Base-by-base conservation (phyloP, 2,888 invertebrate genomes). In the Mythimna vitellina region DNA sequence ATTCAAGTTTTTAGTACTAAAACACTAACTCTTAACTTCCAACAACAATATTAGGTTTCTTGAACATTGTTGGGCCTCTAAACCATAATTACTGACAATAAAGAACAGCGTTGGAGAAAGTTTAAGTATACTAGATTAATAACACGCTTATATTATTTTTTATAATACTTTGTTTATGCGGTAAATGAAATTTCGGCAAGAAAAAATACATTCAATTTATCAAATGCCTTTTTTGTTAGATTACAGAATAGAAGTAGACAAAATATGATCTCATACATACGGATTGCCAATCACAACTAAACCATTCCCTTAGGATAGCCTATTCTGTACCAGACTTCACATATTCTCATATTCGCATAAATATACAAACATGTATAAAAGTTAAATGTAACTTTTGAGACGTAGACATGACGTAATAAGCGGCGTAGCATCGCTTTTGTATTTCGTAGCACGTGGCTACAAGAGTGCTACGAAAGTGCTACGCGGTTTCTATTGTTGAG, bases 391-490 rank as follows among this genome's bases (percentile, higher is more conserved):
- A 76, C 32, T 65, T 77, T 65, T 60, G 32, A 32, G 25, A 65
- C 35, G 9, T 56, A 56, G 54, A 51, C 22, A 46, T 51, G 64
- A 61, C 54, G 60, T 72, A 35, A 65, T 64, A 38, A 58, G 46
- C 29, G 25, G 20, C 42, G 51, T 53, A 58, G 38, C 60, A 14
- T 46, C 32, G 69, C 38, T 49, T 56, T 46, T 61, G 49, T 32
- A 63, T 68, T 14, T 56, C 53, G 70, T 80, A 77, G 51, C 56
- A 53, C 32, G n/a, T 54, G 56, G 22, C 80, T 80, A 65, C 69
- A 49, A 80, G 69, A 38, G 7, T 14, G 60, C 80, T 73, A 65
- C 64, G 68, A 79, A 79, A 32, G 20, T 42, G 51, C 74, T 73
- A 73, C 74, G 80, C 25, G 25, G 29, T 70, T 51, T 61, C 60